Base-by-base conservation (phyloP, 1,140 invertebrate genomes). In the Lerema accius region DNA sequence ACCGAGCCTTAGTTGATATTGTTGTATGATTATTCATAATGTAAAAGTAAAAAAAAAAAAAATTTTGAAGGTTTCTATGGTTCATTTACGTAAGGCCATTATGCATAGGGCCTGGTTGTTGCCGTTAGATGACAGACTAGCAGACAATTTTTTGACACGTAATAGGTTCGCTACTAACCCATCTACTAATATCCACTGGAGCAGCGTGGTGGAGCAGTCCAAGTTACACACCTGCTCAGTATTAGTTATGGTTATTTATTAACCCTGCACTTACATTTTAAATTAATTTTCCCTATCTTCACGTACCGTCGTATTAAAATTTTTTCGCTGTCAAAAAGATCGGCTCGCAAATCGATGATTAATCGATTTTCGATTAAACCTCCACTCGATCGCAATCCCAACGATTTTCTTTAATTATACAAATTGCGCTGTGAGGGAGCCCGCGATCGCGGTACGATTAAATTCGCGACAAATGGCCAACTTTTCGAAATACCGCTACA, bases 391-490 rank as follows among this genome's bases (percentile, higher is more conserved):
- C 59, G 64, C 73, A 69, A 84, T 84, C 82, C 67, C 63, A 56
- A 65, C 75, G 74, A 79, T 84, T 86, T 84, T 83, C 83, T 89
- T 85, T 86, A 89, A 89, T 87, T 83, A 84, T 82, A 86, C 79
- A 83, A 86, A 83, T 86, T 86, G 83, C 75, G 80, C 80, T 82
- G 74, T 80, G 76, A 72, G 66, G 69, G 72, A 74, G 65, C 67
- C 48, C 58, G 53, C 53, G 78, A 81, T 84, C 75, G 14, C 26
- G 42, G 17, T 58, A 46, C 55, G 42, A 74, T 68, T 73, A 72
- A 82, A 83, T 76, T 76, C 39, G 48, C 67, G 74, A 67, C 51
- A 63, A 56, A 71, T 72, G 76, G 70, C 74, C 73, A 84, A 84
- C 82, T 86, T 84, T 62, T 13, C 67, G 55, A 76, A 80, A 88